These are phyloP conservation scores for Gopherus evgoodei DNA, from an alignment of 2,113 vertebrate genomes.

Conservation along the genomic window DNA sequence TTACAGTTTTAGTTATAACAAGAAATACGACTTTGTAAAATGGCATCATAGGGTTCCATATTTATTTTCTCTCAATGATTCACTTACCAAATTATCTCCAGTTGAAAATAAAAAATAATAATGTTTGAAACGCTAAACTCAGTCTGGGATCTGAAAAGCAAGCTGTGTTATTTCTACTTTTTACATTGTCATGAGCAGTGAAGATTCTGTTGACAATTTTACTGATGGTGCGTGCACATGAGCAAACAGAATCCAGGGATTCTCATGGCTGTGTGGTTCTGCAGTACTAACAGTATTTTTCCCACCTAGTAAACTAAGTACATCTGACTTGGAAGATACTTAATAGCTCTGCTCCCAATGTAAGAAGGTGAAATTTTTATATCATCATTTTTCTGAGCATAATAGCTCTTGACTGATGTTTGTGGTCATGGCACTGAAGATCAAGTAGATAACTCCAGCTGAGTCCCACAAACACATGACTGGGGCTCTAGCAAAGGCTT, in stretches of 20 bases:
- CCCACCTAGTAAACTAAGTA: background rate
- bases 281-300: background rate
- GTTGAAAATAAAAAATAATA: background rate
- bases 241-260: background rate
- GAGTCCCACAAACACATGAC: background rate
- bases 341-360: too few species aligned
- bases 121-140: background rate
- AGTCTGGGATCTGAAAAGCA: background rate
- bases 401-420: background rate
- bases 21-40: background rate
- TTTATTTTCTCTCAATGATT: background rate
- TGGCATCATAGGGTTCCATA: background rate
- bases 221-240: background rate
- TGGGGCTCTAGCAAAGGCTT: background rate
- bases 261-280: background rate
- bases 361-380: background rate
- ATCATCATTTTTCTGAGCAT: background rate
- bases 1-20: background rate
- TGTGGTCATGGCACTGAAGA: background rate
- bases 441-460: background rate
- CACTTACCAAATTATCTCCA: background rate
- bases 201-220: background rate
- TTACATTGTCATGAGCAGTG: background rate
- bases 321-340: background rate
- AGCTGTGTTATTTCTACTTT: background rate